Percentiles rank a stretch among this genome's conserved stretches.
These are phyloP conservation scores for Nannoperca obscura DNA, from an alignment of 2,797 vertebrate genomes.

Conservation along the genomic window DNA sequence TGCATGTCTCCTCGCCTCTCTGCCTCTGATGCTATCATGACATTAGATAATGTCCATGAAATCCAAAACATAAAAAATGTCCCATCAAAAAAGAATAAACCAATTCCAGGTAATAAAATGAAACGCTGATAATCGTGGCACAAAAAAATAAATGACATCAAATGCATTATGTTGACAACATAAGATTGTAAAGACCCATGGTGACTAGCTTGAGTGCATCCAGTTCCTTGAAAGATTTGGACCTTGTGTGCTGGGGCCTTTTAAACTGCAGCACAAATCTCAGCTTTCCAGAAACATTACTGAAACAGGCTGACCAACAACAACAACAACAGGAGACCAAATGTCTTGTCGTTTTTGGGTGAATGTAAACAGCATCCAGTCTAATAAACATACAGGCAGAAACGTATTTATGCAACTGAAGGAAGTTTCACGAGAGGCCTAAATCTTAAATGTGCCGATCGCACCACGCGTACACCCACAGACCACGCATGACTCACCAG, in stretches of 20 bases:
- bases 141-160: not conserved
- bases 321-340: conserved; percentile 36
- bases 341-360: conserved; percentile 11
- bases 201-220: not conserved
- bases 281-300: conserved; percentile 4
- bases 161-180: not conserved
- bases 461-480: conserved; percentile 36
- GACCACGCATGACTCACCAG: conserved; percentile 45
- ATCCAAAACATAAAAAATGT: not conserved
- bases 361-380: conserved; percentile 47
- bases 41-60: conserved; percentile 27
- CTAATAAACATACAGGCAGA: conserved; percentile 51
- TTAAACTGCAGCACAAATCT: not conserved
- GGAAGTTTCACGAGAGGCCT: conserved; percentile 40
- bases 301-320: conserved; percentile 23
- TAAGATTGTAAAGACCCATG: not conserved
- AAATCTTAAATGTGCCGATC: conserved; percentile 44
- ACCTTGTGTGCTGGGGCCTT: not conserved
- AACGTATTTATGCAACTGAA: conserved; percentile 54
- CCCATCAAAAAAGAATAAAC: not conserved
- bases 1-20: conserved; percentile 21
- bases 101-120: not conserved
- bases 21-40: not conserved
- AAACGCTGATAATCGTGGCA: not conserved
- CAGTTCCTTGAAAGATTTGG: not conserved